phyloP scores from a whole-genome alignment of 2,113 vertebrate species.

The Pachyramphus minor region DNA sequence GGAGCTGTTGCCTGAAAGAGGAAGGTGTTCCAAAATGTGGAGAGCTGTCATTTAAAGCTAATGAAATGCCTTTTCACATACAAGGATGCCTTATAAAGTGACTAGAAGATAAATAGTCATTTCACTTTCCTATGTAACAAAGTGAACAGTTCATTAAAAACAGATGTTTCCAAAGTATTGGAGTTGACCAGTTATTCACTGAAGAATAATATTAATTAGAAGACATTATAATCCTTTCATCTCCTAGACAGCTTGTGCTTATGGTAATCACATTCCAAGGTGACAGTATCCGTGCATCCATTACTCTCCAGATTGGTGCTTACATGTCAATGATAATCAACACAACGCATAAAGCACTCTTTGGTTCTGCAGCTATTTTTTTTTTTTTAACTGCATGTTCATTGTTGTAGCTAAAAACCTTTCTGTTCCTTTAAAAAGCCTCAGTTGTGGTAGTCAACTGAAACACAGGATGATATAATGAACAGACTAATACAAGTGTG shows the following conservation, averaged over 20 bases:
- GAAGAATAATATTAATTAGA: slow-evolving; percentile 22
- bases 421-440: not conserved
- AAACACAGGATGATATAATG: not conserved
- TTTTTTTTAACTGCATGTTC: not conserved
- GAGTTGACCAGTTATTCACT: slow-evolving; percentile 5
- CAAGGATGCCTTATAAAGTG: not conserved
- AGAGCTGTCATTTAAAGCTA: not conserved
- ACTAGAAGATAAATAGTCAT: not conserved
- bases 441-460: not conserved
- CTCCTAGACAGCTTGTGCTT: not conserved
- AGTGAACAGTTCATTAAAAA: not conserved
- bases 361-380: not conserved
- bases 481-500: not conserved
- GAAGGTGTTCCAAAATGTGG: not conserved
- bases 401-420: not conserved
- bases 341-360: not conserved
- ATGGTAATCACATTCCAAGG: not conserved
- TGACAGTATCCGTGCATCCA: not conserved
- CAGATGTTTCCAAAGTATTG: not conserved
- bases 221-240: slow-evolving; percentile 20
- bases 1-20: not conserved
- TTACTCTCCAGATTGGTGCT: not conserved
- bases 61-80: not conserved
- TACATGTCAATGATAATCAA: not conserved
- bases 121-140: not conserved